phyloP scores from a whole-genome alignment of 2,888 invertebrate genomes.

The Suillia variegata region DNA sequence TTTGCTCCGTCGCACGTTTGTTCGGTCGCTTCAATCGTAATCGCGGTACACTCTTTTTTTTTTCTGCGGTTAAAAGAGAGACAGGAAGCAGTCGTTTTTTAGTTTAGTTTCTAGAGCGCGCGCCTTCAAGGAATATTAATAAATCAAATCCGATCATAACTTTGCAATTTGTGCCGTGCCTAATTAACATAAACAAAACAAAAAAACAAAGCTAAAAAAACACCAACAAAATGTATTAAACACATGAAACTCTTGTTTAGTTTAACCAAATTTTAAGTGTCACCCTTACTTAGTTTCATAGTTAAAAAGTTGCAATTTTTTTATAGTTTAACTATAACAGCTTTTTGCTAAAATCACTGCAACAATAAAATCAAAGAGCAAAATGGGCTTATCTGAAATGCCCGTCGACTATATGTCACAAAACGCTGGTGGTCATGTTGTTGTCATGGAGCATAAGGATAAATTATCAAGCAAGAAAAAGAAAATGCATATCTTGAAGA shows the following conservation, averaged over 20 bases:
- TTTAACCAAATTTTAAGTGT: too few species aligned
- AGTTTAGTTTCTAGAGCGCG: slow-evolving; percentile 19
- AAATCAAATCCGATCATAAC: too few species aligned
- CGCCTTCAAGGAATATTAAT: slow-evolving; percentile 21
- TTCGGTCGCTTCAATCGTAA: slow-evolving; percentile 5
- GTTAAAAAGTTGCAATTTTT: neutral
- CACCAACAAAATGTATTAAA: slow-evolving; percentile 15
- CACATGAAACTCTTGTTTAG: too few species aligned
- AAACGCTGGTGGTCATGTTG: slow-evolving; percentile 39
- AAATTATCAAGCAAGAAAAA: slow-evolving; percentile 55
- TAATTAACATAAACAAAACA: slow-evolving; percentile 7
- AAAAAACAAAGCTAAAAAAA: slow-evolving; percentile 12
- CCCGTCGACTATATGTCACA: slow-evolving; percentile 48
- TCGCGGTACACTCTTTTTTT: too few species aligned
- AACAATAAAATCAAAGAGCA: neutral
- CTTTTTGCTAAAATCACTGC: slow-evolving; percentile 1
- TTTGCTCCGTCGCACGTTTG: slow-evolving; percentile 34
- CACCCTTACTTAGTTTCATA: too few species aligned
- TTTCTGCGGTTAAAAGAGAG: neutral
- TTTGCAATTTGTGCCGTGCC: too few species aligned
- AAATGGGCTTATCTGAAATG: slow-evolving; percentile 56
- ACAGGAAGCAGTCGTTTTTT: slow-evolving; percentile 13
- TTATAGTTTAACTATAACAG: slow-evolving; percentile 16
- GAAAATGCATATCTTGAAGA: slow-evolving; percentile 90
- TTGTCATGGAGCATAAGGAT: slow-evolving; percentile 53